Evolutionary conservation across 2,113 vertebrate genomes (phyloP).

Genomic region (Melanerpes formicivorus): DNA sequence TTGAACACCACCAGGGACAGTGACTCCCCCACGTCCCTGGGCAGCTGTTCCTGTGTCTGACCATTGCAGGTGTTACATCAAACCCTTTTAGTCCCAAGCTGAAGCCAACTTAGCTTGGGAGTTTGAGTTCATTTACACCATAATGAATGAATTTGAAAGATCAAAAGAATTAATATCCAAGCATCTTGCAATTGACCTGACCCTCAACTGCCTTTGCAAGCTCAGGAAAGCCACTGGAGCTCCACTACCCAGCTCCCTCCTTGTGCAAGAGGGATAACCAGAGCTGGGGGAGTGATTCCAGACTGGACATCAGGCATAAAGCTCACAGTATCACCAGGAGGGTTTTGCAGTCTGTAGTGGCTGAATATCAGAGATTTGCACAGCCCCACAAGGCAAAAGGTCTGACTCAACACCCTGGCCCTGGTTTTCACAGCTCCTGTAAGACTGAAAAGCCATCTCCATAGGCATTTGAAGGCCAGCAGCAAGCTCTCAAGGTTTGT

Average conservation of each 20-base stretch:
- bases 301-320: background rate
- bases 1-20: too few species aligned
- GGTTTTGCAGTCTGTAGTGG: background rate
- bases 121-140: background rate
- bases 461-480: background rate
- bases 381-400: background rate
- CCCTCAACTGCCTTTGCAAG: background rate
- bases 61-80: background rate
- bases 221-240: background rate
- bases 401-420: background rate
- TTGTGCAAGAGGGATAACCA: background rate
- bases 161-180: background rate
- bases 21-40: too few species aligned
- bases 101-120: background rate
- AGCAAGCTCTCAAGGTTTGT: constrained; percentile 25
- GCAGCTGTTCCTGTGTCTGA: too few species aligned
- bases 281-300: background rate
- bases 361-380: background rate
- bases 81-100: background rate
- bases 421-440: background rate
- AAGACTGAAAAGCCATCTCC: background rate
- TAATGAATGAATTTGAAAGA: background rate
- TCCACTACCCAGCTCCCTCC: background rate
- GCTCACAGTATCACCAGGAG: background rate
- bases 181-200: background rate